These are phyloP conservation scores for Frankliniella fusca DNA, from an alignment of 2,888 invertebrate species.

Conservation along the genomic window DNA sequence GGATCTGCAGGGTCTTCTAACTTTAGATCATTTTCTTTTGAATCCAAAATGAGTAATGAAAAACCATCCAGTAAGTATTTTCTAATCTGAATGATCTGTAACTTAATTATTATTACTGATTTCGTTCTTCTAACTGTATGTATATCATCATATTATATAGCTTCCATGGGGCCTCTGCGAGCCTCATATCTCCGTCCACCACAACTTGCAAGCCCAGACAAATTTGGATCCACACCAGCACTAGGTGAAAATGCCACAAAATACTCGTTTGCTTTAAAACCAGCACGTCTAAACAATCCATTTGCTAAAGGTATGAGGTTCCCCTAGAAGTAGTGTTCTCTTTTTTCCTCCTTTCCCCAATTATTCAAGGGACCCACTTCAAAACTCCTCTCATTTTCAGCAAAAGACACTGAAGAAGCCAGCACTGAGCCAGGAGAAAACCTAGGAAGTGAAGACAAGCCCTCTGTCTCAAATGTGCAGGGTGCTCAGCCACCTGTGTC, in stretches of 20 bases:
- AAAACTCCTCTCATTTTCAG: neutral
- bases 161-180: neutral
- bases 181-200: slow-evolving; percentile 3
- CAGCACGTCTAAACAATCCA: neutral
- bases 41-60: neutral
- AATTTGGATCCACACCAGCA: neutral
- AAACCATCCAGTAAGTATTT: neutral
- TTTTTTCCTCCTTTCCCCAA: neutral
- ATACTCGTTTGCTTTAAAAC: slow-evolving; percentile 2
- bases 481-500: neutral
- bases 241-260: neutral
- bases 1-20: neutral
- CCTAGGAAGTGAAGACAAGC: neutral
- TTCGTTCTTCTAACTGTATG: neutral
- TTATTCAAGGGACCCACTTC: neutral
- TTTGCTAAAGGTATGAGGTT: neutral
- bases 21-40: neutral
- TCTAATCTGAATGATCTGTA: neutral
- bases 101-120: neutral
- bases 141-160: neutral
- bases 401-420: neutral
- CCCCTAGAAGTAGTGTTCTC: too few relatives aligned
- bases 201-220: slow-evolving; percentile 3
- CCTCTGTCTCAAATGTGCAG: neutral
- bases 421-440: neutral